Evolutionary conservation across 2,797 vertebrate species (phyloP), one percentile per base, ranked within the genome.

Genomic region (Rhadinocentrus ornatus): DNA sequence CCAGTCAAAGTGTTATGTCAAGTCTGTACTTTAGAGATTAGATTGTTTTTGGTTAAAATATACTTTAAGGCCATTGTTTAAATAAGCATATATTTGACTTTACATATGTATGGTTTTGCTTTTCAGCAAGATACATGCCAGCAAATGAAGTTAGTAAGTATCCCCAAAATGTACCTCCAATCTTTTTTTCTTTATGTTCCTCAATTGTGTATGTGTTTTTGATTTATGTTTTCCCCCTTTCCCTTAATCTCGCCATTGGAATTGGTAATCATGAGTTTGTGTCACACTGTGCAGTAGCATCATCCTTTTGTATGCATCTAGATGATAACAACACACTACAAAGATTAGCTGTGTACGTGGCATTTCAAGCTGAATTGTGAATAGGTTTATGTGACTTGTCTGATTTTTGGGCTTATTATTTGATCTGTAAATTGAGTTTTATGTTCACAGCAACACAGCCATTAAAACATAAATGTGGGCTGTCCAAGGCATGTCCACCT

Each of bases 401-500:
- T 46, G 44, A n/a, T 37, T 2, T 35, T 5, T 6, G 7, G 7
- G 15, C 13, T 37, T 2, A 11, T 24, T 24, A 35, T 13, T 13
- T 35, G 9, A 16, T 20, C 8, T 67, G 10, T 55, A 18, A 69
- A 37, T 12, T 0, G 15, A 10, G 2, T 53, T 52, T 62, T 68
- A 41, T 83, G 2, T 83, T 55, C 46, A 39, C 93, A 98, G 97
- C 93, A 48, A 93, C 94, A 29, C 96, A 93, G 52, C 92, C 94
- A 37, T 72, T 86, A 16, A 94, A 81, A 66, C 84, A 95, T 80
- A 98, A 97, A 87, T 99, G 98, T 75, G 95, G 95, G 0, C 93
- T 99, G 74, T 95, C 96, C 27, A 99, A 96, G 86, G 78, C 93
- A 6, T 99, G 98, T 86, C 97, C 97, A 2, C 75, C 77, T 7